These are phyloP conservation scores for Halictus rubicundus DNA, from an alignment of 1,140 invertebrate species.

Conservation along the genomic window DNA sequence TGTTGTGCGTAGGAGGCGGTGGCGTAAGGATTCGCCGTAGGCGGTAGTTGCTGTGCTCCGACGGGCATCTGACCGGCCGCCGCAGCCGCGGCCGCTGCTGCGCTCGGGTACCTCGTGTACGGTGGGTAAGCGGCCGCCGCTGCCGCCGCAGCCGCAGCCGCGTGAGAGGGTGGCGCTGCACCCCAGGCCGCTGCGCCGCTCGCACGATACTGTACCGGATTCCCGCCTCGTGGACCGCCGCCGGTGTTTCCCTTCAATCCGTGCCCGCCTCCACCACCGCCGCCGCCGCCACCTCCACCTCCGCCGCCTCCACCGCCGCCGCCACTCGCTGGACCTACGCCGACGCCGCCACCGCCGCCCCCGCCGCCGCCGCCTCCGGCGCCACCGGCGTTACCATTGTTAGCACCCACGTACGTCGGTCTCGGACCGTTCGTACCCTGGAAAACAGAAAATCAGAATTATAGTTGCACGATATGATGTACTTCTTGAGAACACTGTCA, in stretches of 20 bases:
- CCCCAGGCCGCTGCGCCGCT: constrained; percentile 73
- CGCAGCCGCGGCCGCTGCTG: constrained; percentile 70
- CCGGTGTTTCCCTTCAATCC: constrained; percentile 72
- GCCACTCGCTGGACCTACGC: constrained; percentile 60
- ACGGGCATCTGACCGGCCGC: constrained; percentile 74
- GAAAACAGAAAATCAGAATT: constrained; percentile 47
- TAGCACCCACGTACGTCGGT: constrained; percentile 77
- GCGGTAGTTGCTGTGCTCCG: constrained; percentile 76
- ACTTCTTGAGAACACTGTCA: no score
- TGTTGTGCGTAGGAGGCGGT: constrained; percentile 78
- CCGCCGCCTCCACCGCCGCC: constrained; percentile 50
- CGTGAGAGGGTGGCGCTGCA: constrained; percentile 71
- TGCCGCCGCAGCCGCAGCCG: constrained; percentile 71
- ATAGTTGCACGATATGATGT: no score
- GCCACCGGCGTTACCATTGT: constrained; percentile 76
- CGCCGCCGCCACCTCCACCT: constrained; percentile 52
- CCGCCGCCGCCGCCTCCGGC: constrained; percentile 64
- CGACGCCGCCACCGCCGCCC: constrained; percentile 56
- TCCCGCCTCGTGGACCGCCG: constrained; percentile 75
- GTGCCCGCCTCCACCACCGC: constrained; percentile 65
- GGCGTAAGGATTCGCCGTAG: constrained; percentile 77
- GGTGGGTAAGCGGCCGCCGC: constrained; percentile 73
- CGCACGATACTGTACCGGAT: constrained; percentile 77
- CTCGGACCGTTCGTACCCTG: constrained; percentile 78
- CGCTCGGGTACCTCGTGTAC: constrained; percentile 76